Evolutionary conservation across 2,797 vertebrate species (phyloP).

Genomic region (Gymnothorax javanicus): DNA sequence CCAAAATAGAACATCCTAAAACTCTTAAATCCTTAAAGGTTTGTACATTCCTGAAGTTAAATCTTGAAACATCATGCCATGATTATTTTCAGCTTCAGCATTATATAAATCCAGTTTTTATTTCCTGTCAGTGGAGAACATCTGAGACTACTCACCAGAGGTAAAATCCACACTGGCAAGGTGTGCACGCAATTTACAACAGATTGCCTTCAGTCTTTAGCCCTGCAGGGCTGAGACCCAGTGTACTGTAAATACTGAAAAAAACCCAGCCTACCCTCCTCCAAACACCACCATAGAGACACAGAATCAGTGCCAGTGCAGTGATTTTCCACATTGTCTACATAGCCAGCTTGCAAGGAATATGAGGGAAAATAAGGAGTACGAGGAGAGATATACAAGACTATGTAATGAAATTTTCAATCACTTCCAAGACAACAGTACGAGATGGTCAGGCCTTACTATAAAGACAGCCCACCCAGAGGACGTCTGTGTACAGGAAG

Average conservation of each 20-base stretch:
- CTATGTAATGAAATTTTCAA: not conserved
- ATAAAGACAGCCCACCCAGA: not conserved
- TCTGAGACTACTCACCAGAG: not conserved
- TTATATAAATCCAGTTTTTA: not conserved
- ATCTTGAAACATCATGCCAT: not conserved
- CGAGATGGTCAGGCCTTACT: not conserved
- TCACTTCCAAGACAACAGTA: not conserved
- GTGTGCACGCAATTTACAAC: not conserved
- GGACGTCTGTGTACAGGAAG: conserved; percentile 28
- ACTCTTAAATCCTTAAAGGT: not conserved
- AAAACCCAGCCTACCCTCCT: not conserved
- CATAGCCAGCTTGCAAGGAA: not conserved
- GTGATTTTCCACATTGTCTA: not conserved
- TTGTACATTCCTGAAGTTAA: not conserved
- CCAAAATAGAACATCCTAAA: conserved; percentile 31
- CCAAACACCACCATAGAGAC: not conserved
- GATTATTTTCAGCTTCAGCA: not conserved
- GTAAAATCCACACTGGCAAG: not conserved
- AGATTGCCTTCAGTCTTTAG: not conserved
- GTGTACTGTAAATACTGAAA: not conserved
- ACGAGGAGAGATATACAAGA: not conserved
- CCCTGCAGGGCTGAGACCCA: not conserved
- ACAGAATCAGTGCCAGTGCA: not conserved
- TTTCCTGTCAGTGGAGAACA: not conserved
- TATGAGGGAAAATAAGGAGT: not conserved